These are phyloP conservation scores for Lycocerus yunnanus DNA, from an alignment of 2,888 invertebrate genomes.

Conservation along the genomic window DNA sequence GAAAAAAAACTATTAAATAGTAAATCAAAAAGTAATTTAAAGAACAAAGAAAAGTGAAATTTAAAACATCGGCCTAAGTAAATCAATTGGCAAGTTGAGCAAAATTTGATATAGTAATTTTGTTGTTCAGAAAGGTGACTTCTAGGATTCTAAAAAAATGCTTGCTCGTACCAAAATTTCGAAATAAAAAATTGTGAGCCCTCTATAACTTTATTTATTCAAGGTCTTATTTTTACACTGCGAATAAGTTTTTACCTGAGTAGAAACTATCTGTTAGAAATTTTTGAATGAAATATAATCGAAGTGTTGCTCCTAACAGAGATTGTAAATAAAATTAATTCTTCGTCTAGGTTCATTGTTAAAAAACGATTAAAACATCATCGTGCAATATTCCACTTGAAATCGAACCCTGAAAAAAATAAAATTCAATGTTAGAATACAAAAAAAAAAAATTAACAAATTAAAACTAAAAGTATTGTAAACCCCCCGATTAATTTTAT, in stretches of 20 bases:
- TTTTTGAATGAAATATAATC: slow-evolving; percentile 4
- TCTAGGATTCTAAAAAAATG: neutral
- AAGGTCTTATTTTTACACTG: neutral
- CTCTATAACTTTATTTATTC: neutral
- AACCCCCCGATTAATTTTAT: neutral
- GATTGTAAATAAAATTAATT: neutral
- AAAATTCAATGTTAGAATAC: neutral
- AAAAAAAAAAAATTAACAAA: neutral
- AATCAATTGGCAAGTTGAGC: neutral
- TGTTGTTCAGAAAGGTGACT: neutral
- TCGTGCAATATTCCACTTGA: slow-evolving; percentile 23
- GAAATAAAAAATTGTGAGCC: neutral
- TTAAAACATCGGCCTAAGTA: neutral
- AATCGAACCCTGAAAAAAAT: slow-evolving; percentile 19
- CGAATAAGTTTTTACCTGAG: neutral
- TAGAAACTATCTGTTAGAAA: slow-evolving; percentile 12
- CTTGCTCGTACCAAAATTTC: neutral
- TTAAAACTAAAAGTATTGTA: neutral
- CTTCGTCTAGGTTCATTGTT: neutral
- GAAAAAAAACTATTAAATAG: neutral
- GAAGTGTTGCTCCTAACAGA: neutral
- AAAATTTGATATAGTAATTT: neutral
- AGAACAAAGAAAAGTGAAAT: neutral
- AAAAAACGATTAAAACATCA: slow-evolving; percentile 10
- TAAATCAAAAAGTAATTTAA: neutral